These are phyloP conservation scores for Cheiracanthium punctorium DNA, from an alignment of 2,888 invertebrate genomes.

Conservation along the genomic window DNA sequence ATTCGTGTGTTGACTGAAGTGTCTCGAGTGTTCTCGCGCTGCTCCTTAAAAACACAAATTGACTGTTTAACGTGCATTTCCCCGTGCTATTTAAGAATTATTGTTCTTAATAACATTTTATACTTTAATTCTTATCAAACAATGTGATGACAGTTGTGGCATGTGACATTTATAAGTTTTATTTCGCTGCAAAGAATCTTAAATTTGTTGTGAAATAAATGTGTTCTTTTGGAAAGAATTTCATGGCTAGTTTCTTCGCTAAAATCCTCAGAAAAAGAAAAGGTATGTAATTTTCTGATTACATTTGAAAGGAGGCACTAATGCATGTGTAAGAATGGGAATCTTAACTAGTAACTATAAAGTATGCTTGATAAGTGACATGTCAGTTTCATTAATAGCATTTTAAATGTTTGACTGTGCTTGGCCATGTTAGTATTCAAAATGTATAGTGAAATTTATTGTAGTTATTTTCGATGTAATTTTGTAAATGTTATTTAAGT, in stretches of 20 bases:
- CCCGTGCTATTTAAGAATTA: background rate
- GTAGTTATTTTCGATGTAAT: too few species aligned
- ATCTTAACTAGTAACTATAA: too few species aligned
- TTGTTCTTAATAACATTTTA: background rate
- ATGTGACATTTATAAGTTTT: background rate
- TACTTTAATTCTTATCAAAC: background rate
- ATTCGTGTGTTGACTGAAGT: background rate
- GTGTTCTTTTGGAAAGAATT: conserved; percentile 2
- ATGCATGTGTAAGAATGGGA: background rate
- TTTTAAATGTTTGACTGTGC: too few species aligned
- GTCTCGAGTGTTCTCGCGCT: background rate
- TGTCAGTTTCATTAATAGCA: too few species aligned
- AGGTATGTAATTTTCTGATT: conserved; percentile 49
- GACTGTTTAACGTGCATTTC: background rate
- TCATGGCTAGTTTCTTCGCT: conserved; percentile 55
- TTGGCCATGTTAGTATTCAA: too few species aligned
- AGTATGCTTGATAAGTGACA: too few species aligned
- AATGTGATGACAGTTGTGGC: background rate
- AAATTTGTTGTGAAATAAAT: background rate
- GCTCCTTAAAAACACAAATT: background rate
- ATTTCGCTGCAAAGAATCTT: background rate
- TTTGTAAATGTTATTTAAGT: too few species aligned
- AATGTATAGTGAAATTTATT: too few species aligned
- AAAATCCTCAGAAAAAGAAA: conserved; percentile 59
- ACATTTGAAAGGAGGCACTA: conserved; percentile 3